Percentiles rank a stretch among this genome's conserved stretches.
Conservation (phyloP, 2,797 vertebrate genomes). For the Chelidonichthys spinosus region DNA sequence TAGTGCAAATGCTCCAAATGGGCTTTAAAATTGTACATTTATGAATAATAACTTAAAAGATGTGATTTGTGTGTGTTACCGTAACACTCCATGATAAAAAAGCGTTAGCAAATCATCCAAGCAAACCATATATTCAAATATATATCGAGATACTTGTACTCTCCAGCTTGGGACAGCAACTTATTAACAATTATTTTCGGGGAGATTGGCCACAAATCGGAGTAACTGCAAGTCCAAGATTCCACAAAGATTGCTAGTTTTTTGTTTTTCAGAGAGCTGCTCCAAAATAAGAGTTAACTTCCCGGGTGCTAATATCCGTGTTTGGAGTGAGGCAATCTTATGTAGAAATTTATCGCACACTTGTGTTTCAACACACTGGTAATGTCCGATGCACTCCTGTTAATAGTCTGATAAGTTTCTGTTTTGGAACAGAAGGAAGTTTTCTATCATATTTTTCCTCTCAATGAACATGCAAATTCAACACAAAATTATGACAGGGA, state of each 20-base stretch:
- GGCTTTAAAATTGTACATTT: neutral
- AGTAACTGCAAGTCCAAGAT: neutral
- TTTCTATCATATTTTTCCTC: neutral
- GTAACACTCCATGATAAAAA: constrained; percentile 15
- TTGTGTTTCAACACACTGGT: neutral
- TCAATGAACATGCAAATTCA: neutral
- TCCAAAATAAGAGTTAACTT: neutral
- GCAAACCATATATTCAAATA: neutral
- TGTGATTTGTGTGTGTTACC: neutral
- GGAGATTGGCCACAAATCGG: neutral
- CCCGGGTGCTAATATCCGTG: neutral
- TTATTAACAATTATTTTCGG: no score
- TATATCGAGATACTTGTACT: no score
- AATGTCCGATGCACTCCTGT: neutral
- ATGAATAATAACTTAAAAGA: neutral
- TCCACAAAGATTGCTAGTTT: neutral
- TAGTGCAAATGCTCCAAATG: neutral
- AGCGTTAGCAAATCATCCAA: neutral
- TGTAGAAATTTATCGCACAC: neutral
- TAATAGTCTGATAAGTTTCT: neutral
- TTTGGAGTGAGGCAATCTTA: neutral
- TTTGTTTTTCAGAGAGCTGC: neutral
- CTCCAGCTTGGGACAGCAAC: no score
- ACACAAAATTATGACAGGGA: neutral
- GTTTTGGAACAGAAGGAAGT: neutral